Percentiles rank a stretch among this genome's conserved stretches.
Evolutionary conservation across 2,888 invertebrate species (phyloP).

Genomic region (Ametastegia equiseti): DNA sequence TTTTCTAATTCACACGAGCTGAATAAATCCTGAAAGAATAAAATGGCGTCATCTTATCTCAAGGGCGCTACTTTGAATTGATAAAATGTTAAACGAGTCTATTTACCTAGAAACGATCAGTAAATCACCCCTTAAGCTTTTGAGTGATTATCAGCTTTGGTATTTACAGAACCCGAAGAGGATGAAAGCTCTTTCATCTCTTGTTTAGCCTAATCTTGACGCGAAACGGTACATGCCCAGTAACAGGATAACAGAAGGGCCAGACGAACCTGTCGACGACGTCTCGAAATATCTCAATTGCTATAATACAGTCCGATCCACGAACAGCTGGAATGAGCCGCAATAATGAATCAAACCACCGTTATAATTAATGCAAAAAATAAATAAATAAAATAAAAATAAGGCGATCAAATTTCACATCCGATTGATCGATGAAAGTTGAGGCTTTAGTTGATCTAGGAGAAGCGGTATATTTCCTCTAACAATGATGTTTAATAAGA

Average conservation of each 20-base stretch:
- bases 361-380: too few species aligned
- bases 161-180: neutral
- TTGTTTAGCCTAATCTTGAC: constrained; percentile 31
- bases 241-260: constrained; percentile 25
- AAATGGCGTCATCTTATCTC: neutral
- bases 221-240: constrained; percentile 6
- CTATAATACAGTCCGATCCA: too few species aligned
- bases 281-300: neutral
- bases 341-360: too few species aligned
- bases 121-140: neutral
- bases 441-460: too few species aligned
- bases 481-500: too few species aligned
- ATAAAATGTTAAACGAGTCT: neutral
- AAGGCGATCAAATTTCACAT: too few species aligned
- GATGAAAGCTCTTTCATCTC: constrained; percentile 28
- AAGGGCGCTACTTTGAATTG: neutral
- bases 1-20: too few species aligned
- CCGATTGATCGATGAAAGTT: too few species aligned
- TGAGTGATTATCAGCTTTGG: neutral
- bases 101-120: neutral
- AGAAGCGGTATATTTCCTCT: too few species aligned
- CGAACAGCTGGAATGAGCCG: too few species aligned
- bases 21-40: too few species aligned
- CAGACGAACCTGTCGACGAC: neutral
- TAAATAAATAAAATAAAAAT: too few species aligned